phyloP scores from a whole-genome alignment of 2,888 invertebrate species.

The Nemotelus pantherinus region DNA sequence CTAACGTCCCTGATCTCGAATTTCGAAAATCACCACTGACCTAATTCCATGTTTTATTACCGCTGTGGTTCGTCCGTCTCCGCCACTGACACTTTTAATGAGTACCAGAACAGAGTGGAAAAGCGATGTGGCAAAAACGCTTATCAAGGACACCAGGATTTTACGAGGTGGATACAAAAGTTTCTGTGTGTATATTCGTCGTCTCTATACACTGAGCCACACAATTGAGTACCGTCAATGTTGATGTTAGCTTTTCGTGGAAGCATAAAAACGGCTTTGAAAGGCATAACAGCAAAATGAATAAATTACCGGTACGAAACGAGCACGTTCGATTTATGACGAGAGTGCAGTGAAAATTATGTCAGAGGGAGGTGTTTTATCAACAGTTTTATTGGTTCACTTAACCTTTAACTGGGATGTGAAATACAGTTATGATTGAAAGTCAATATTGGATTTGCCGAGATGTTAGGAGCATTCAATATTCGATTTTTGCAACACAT shows the following conservation, averaged over 20 bases:
- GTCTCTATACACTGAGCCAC: too few species aligned
- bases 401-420: too few species aligned
- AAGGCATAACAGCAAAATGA: background rate
- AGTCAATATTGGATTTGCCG: too few species aligned
- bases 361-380: background rate
- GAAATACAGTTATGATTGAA: too few species aligned
- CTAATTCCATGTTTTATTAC: conserved; percentile 26
- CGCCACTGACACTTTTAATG: background rate
- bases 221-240: background rate
- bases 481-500: too few species aligned
- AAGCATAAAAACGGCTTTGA: background rate
- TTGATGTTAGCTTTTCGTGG: background rate
- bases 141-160: background rate
- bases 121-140: background rate
- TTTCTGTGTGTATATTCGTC: too few species aligned
- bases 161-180: background rate
- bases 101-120: background rate
- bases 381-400: background rate
- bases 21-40: conserved; percentile 32
- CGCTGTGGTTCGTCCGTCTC: background rate
- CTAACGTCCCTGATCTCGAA: conserved; percentile 1
- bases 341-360: background rate
- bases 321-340: background rate
- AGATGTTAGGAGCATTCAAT: too few species aligned
- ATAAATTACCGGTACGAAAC: background rate